Evolutionary conservation across 2,797 vertebrate species (phyloP).

Genomic region (Gymnopithys bicolor): DNA sequence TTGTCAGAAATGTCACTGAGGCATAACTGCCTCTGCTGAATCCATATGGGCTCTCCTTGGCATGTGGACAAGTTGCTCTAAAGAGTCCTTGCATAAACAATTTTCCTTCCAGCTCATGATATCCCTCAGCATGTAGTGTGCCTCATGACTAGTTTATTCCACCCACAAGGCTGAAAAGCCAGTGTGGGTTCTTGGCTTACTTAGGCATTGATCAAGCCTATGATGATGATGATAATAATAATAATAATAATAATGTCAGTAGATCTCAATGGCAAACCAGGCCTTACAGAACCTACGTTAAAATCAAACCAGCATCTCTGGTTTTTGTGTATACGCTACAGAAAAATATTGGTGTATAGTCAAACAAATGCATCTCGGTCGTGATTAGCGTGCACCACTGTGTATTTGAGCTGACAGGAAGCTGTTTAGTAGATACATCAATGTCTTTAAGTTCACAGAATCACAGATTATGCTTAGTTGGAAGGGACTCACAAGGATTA

Average conservation of each 20-base stretch:
- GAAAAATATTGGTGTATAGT: background rate
- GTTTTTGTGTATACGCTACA: background rate
- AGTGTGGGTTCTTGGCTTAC: background rate
- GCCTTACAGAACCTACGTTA: background rate
- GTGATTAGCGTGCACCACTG: background rate
- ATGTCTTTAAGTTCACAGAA: background rate
- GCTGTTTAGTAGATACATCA: background rate
- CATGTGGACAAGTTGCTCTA: background rate
- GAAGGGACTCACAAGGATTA: background rate
- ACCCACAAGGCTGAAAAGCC: slow-evolving; percentile 15
- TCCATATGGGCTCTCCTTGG: background rate
- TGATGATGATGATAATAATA: too few relatives aligned
- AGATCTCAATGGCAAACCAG: background rate
- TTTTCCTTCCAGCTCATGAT: slow-evolving; percentile 9
- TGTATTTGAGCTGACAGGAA: background rate
- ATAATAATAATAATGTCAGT: background rate
- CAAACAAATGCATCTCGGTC: background rate
- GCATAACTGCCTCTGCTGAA: background rate
- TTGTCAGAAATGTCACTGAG: background rate
- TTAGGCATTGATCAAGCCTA: background rate
- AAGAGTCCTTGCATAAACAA: background rate
- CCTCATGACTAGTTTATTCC: slow-evolving; percentile 42
- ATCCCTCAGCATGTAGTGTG: background rate
- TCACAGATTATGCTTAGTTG: background rate
- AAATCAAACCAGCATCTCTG: background rate